phyloP scores from a whole-genome alignment of 2,113 vertebrate genomes.

The Aix galericulata region DNA sequence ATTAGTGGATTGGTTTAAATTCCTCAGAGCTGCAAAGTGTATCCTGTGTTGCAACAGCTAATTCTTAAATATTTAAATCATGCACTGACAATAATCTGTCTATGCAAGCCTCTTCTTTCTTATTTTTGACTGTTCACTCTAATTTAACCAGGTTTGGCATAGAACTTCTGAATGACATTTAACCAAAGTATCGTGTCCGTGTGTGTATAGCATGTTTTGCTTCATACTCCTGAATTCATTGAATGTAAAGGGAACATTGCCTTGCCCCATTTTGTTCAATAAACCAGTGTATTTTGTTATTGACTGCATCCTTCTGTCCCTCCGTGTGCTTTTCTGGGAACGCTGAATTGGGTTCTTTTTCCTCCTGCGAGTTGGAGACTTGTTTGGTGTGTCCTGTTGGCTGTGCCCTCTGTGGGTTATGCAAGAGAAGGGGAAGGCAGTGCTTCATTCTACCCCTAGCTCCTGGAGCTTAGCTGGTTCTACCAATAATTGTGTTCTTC shows the following conservation, averaged over 20 bases:
- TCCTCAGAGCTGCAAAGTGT: constrained; percentile 40
- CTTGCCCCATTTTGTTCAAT: constrained; percentile 72
- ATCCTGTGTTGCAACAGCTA: constrained; percentile 28
- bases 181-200: constrained; percentile 76
- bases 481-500: constrained; percentile 47
- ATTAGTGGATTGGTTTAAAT: constrained; percentile 5
- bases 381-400: neutral
- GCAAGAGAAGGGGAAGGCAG: neutral
- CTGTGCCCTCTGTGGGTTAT: neutral
- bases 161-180: constrained; percentile 72
- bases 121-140: constrained; percentile 60
- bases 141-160: constrained; percentile 69
- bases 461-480: constrained; percentile 14
- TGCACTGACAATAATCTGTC: constrained; percentile 63
- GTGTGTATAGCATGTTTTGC: constrained; percentile 51
- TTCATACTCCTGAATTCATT: constrained; percentile 65
- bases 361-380: neutral
- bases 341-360: neutral
- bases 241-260: constrained; percentile 70
- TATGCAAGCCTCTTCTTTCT: constrained; percentile 75
- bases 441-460: neutral
- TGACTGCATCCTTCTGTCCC: constrained; percentile 1
- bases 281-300: constrained; percentile 74
- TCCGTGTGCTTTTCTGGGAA: constrained; percentile 6
- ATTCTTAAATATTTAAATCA: constrained; percentile 40